Conservation (phyloP, 1,140 invertebrate genomes). For the Drosophila tsacasi region DNA sequence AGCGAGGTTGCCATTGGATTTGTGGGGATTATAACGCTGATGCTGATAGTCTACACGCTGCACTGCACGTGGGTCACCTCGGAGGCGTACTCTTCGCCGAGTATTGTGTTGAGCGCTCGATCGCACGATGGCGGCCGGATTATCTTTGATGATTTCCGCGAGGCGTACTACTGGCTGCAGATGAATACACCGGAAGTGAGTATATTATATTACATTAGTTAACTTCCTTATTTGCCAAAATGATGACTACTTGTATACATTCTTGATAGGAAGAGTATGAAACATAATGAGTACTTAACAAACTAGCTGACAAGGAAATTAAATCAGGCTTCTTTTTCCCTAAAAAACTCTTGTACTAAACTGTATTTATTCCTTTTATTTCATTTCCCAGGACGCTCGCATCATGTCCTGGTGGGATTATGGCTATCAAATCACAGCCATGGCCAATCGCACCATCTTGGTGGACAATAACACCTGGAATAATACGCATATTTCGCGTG, state of each 20-base stretch:
- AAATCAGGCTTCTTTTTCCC: too few relatives aligned
- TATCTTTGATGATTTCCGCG: slow-evolving; percentile 98
- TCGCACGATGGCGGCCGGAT: slow-evolving; percentile 97
- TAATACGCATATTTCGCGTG: slow-evolving; percentile 98
- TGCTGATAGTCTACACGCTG: slow-evolving; percentile 96
- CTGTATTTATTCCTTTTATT: neutral
- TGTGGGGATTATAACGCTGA: slow-evolving; percentile 92
- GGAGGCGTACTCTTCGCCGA: slow-evolving; percentile 98
- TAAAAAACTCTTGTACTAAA: neutral
- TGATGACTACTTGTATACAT: slow-evolving; percentile 73
- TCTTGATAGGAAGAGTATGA: slow-evolving; percentile 82
- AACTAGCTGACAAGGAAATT: slow-evolving; percentile 44
- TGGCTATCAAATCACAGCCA: slow-evolving; percentile 99
- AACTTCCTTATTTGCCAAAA: neutral
- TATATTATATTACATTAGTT: slow-evolving; percentile 1
- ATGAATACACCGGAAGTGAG: slow-evolving; percentile 96
- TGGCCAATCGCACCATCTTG: slow-evolving; percentile 98
- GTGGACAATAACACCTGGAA: slow-evolving; percentile 99
- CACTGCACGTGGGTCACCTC: slow-evolving; percentile 99
- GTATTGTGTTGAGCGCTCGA: slow-evolving; percentile 97
- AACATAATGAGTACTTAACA: slow-evolving; percentile 80
- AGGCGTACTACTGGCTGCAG: slow-evolving; percentile 98
- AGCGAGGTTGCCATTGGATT: slow-evolving; percentile 95
- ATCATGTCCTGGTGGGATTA: slow-evolving; percentile 99
- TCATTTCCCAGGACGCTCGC: slow-evolving; percentile 91